phyloP scores from a whole-genome alignment of 1,140 invertebrate species.

The Polypedilum pembai region DNA sequence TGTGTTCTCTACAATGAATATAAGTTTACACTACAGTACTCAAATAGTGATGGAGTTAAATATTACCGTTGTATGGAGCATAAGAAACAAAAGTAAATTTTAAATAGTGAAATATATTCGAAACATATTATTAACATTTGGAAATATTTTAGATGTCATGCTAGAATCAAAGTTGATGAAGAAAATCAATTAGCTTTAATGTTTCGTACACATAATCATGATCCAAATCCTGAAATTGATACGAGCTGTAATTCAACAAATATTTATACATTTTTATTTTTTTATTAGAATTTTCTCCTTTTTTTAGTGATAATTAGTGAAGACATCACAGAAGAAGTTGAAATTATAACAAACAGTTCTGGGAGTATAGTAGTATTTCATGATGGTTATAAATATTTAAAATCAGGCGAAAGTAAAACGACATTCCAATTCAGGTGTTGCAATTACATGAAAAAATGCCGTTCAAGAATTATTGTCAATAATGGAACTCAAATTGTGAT shows the following conservation, averaged over 20 bases:
- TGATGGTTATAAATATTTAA: constrained; percentile 4
- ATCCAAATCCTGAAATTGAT: not conserved
- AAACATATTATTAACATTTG: not conserved
- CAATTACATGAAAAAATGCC: not conserved
- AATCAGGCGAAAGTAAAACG: not conserved
- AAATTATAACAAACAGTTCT: not conserved
- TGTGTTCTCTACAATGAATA: not conserved
- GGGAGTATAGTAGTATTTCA: not conserved
- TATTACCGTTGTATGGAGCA: constrained; percentile 18
- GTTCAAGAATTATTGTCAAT: not conserved
- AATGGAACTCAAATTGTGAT: not conserved
- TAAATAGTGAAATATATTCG: not conserved
- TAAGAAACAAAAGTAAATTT: not conserved
- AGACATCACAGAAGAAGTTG: not conserved
- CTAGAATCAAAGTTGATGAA: not conserved
- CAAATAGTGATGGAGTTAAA: not conserved
- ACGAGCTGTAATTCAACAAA: not conserved
- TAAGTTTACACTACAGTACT: not conserved
- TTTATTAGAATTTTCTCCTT: not conserved
- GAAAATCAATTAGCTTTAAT: not conserved
- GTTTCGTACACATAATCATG: not conserved
- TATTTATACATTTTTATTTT: not conserved
- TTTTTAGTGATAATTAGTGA: not conserved
- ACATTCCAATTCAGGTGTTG: not conserved
- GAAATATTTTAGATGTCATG: not conserved